Conservation (phyloP, 92 coral and sea anemone species). For the Blastomussa wellsi region DNA sequence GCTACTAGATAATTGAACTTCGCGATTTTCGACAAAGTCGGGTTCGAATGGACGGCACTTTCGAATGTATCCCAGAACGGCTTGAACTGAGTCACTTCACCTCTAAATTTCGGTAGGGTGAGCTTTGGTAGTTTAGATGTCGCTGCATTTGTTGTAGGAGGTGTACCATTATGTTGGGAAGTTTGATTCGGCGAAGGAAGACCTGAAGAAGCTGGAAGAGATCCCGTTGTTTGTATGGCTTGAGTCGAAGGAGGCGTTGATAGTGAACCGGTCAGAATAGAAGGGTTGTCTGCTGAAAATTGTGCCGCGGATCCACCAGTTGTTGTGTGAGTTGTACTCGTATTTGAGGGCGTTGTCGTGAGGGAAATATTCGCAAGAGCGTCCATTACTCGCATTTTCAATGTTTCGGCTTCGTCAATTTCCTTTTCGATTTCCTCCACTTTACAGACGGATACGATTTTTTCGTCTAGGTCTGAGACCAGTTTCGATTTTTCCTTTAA, state of each 20-base stretch:
- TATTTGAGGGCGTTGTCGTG: not conserved
- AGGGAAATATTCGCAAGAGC: not conserved
- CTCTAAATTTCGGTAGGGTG: constrained; percentile 44
- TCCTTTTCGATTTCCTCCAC: constrained; percentile 38
- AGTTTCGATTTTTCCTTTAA: constrained; percentile 27
- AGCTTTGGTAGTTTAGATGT: constrained; percentile 48
- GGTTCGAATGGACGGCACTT: constrained; percentile 21
- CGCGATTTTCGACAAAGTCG: constrained; percentile 19
- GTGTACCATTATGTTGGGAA: constrained; percentile 6
- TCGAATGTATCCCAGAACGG: constrained; percentile 50
- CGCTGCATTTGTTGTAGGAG: not conserved
- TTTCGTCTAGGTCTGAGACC: constrained; percentile 31
- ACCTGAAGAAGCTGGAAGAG: constrained; percentile 4
- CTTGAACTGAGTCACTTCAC: constrained; percentile 39
- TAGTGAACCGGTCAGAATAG: constrained; percentile 4
- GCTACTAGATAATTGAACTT: constrained; percentile 40
- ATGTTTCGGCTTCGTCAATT: constrained; percentile 38
- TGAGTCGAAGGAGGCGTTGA: constrained; percentile 5
- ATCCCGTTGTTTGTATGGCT: constrained; percentile 2
- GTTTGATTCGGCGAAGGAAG: constrained; percentile 10
- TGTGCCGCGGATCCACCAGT: no score
- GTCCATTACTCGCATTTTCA: not conserved
- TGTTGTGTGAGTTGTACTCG: constrained; percentile 5
- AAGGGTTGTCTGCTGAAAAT: not conserved
- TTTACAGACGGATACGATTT: constrained; percentile 35